These are phyloP conservation scores for Lepidotrigona ventralis DNA, from an alignment of 1,140 invertebrate species.

Conservation along the genomic window DNA sequence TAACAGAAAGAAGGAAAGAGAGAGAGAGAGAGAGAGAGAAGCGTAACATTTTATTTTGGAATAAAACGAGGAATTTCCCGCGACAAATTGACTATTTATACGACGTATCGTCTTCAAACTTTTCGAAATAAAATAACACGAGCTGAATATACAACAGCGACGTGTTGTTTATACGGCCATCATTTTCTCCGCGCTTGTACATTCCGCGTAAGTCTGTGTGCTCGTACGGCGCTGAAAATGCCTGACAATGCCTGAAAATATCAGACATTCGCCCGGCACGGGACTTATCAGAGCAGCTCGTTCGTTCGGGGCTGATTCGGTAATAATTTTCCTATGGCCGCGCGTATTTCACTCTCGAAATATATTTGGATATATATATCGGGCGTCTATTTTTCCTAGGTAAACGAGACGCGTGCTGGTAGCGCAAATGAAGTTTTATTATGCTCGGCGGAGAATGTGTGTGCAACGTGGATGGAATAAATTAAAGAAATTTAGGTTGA, in stretches of 20 bases:
- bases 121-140: slow-evolving; percentile 43
- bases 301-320: neutral
- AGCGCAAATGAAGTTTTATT: neutral
- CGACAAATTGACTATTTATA: slow-evolving; percentile 49
- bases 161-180: slow-evolving; percentile 24
- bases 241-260: neutral
- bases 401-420: neutral
- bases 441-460: neutral
- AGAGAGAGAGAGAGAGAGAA: neutral
- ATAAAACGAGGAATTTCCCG: slow-evolving; percentile 26
- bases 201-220: neutral
- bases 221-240: slow-evolving; percentile 29
- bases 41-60: slow-evolving; percentile 16
- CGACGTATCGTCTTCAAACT: slow-evolving; percentile 3
- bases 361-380: neutral
- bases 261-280: neutral
- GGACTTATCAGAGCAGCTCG: slow-evolving; percentile 8
- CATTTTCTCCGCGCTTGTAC: slow-evolving; percentile 24
- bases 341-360: too few species aligned
- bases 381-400: neutral
- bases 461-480: neutral
- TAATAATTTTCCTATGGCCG: slow-evolving; percentile 7
- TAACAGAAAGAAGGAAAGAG: neutral
- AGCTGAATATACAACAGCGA: neutral
- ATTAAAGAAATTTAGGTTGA: neutral